Conservation (phyloP, 1,140 invertebrate genomes). For the Venustaconcha ellipsiformis region DNA sequence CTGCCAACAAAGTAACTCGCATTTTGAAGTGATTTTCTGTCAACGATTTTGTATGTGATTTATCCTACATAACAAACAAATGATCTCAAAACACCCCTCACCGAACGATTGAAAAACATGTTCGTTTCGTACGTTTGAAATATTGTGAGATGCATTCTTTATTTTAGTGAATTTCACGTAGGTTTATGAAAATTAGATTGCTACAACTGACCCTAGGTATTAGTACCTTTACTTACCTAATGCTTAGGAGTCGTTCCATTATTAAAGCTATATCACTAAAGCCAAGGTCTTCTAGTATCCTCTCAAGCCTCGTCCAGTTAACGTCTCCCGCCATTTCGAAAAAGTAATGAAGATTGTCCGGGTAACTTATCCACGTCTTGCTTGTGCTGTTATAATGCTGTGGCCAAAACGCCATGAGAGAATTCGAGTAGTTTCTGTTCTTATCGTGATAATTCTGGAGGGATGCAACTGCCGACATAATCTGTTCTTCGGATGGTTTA, state of each 20-base stretch:
- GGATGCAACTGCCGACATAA: constrained; percentile 39
- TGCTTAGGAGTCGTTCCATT: constrained; percentile 32
- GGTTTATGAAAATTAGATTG: no score
- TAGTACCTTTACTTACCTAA: constrained; percentile 11
- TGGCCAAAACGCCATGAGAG: constrained; percentile 48
- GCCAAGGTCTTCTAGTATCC: constrained; percentile 33
- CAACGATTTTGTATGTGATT: no score
- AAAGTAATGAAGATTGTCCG: constrained; percentile 24
- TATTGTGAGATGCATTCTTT: no score
- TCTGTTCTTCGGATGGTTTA: constrained; percentile 44
- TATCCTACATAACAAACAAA: no score
- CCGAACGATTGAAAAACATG: no score
- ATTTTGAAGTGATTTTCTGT: no score
- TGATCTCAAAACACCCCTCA: no score
- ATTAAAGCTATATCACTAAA: constrained; percentile 37
- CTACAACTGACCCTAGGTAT: no score
- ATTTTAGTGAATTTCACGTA: no score
- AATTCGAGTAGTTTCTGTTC: constrained; percentile 45
- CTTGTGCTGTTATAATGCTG: constrained; percentile 39
- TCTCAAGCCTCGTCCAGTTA: constrained; percentile 13
- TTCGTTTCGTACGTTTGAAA: no score
- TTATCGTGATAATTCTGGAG: constrained; percentile 40
- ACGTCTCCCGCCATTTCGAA: constrained; percentile 13
- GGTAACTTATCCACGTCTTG: constrained; percentile 30
- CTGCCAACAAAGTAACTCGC: no score